Evolutionary conservation across 2,113 vertebrate genomes (phyloP).

Genomic region (Chloroceryle aenea): DNA sequence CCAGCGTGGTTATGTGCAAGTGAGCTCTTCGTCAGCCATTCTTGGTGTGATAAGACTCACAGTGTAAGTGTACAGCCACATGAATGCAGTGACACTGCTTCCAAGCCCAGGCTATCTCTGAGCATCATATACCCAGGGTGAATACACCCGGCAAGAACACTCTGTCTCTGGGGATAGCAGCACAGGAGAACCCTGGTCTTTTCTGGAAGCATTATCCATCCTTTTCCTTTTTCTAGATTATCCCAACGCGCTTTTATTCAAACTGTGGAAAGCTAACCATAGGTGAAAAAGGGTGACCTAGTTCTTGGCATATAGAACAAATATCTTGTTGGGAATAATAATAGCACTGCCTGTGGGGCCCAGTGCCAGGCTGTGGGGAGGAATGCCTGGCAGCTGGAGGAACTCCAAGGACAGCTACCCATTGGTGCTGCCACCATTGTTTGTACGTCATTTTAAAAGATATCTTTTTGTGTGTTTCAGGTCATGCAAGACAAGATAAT

Average conservation of each 20-base stretch:
- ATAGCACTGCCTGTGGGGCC: neutral
- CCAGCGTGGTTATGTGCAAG: neutral
- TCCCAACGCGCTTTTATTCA: neutral
- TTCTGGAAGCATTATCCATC: neutral
- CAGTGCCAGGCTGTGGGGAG: neutral
- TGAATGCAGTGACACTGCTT: neutral
- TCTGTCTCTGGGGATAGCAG: neutral
- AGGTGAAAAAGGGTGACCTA: neutral
- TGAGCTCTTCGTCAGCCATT: constrained; percentile 7
- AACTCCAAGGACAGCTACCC: constrained; percentile 59
- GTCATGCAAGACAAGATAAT: constrained; percentile 99
- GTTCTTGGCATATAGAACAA: neutral
- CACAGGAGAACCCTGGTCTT: neutral
- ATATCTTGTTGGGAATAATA: neutral
- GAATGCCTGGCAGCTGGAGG: constrained; percentile 19
- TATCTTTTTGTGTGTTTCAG: constrained; percentile 80
- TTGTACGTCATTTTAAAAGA: constrained; percentile 51
- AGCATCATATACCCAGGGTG: neutral
- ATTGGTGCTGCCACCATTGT: constrained; percentile 26
- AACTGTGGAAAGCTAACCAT: neutral
- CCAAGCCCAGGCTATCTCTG: neutral
- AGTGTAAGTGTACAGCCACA: neutral
- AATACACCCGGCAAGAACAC: neutral
- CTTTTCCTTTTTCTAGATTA: neutral
- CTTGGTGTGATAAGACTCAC: neutral